Conservation (phyloP, 2,797 vertebrate genomes). For the Acrossocheilus wenchowensis region DNA sequence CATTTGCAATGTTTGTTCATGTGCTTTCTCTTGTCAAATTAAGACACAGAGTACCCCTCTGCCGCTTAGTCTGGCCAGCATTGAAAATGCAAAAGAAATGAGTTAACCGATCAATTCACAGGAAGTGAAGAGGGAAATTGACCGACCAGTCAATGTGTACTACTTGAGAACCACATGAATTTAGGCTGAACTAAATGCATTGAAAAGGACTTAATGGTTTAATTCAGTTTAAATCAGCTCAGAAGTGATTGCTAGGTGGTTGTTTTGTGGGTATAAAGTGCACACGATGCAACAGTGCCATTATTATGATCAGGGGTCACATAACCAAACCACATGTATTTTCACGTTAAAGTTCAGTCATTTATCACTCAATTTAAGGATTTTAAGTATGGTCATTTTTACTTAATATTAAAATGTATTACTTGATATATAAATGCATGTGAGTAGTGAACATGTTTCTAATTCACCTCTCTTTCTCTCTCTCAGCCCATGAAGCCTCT, state of each 20-base stretch:
- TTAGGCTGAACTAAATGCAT: neutral
- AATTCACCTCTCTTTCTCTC: neutral
- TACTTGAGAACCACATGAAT: neutral
- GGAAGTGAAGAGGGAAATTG: neutral
- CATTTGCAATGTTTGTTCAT: neutral
- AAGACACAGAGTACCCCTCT: neutral
- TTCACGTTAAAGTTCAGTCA: neutral
- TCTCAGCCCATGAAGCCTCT: constrained; percentile 94
- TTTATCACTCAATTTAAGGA: neutral
- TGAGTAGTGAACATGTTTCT: neutral
- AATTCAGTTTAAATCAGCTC: neutral
- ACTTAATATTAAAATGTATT: neutral
- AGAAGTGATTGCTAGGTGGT: neutral
- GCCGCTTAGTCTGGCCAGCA: neutral
- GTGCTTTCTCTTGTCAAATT: neutral
- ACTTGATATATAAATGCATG: neutral
- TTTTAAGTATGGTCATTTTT: neutral
- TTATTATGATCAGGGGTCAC: neutral
- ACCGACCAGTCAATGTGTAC: neutral
- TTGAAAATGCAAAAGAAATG: neutral
- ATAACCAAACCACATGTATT: neutral
- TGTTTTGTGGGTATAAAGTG: neutral
- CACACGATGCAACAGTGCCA: neutral
- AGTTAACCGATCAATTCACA: neutral
- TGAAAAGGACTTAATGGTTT: neutral